These are phyloP conservation scores for Mantis religiosa DNA, from an alignment of 2,888 invertebrate genomes.

Conservation along the genomic window DNA sequence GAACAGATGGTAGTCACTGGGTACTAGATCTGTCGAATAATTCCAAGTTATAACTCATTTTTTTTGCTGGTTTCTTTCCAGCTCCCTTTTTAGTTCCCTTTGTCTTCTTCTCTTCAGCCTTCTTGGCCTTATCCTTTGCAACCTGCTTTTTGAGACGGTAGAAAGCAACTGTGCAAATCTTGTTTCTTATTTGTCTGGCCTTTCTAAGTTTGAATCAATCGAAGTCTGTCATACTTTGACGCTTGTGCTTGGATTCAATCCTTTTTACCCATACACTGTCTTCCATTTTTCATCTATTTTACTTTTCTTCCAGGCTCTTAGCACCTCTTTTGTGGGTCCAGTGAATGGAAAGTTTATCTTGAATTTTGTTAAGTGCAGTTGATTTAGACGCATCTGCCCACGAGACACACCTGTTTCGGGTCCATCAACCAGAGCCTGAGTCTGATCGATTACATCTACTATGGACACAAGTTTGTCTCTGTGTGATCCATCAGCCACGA, in stretches of 20 bases:
- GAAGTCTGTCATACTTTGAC: constrained; percentile 83
- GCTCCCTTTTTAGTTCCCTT: neutral
- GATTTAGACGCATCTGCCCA: constrained; percentile 74
- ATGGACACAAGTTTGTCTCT: constrained; percentile 91
- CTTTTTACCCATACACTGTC: constrained; percentile 88
- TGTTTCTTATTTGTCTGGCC: constrained; percentile 82
- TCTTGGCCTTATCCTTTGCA: constrained; percentile 16
- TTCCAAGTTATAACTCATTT: neutral
- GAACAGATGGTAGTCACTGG: too few relatives aligned
- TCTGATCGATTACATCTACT: constrained; percentile 96
- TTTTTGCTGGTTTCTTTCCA: neutral
- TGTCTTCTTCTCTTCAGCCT: neutral
- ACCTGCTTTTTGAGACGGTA: constrained; percentile 51
- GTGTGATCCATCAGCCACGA: constrained; percentile 83
- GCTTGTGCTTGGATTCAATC: constrained; percentile 80
- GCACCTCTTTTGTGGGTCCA: constrained; percentile 79
- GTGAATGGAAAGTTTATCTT: constrained; percentile 80
- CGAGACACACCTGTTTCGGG: constrained; percentile 81
- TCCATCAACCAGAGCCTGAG: constrained; percentile 91
- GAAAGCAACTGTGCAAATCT: constrained; percentile 72
- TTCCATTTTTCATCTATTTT: constrained; percentile 85
- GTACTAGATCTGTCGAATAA: too few relatives aligned
- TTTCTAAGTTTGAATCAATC: constrained; percentile 93
- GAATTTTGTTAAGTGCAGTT: constrained; percentile 91
- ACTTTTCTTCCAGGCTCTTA: constrained; percentile 83